Base-by-base conservation (phyloP, 2,113 vertebrate genomes). In the Chloropsis hardwickii region DNA sequence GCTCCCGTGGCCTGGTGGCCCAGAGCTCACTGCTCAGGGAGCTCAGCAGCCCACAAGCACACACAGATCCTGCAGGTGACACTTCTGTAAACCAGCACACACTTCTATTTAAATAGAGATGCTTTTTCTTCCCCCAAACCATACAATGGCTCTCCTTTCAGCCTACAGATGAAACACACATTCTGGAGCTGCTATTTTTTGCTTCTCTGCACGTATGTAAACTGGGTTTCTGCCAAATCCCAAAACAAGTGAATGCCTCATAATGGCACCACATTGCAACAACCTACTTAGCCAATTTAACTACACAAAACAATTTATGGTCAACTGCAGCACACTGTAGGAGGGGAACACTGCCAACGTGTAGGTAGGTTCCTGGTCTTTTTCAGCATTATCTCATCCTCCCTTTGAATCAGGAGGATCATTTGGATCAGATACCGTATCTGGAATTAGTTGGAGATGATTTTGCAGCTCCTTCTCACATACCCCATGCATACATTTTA, bases 161-260 rank as follows among this genome's bases (percentile, higher is more conserved):
- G 85, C 72, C 80, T 70, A 48, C 81, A 91, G 83, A 91, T 82
- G 81, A 89, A 86, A 58, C 70, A 74, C 31, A 57, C 69, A 80
- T 74, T 88, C 66, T 73, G 66, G 54, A 79, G 70, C 45, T 93
- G 88, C 2, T 76, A 88, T 86, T 94, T 96, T 96, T 88, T 73
- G 58, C 92, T 83, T 83, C 82, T 88, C 79, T 47, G 76, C 90
- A 94, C 18, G 1, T 70, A 88, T 31, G 77, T 79, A 80, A 94
- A 80, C 54, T 54, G 90, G 74, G 71, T 50, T 90, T 44, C 96
- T 86, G 92, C 93, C 93, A 96, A 90, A 93, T 60, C 72, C 82
- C 76, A 51, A 81, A 86, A 40, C 67, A 86, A 86, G 51, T 15
- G 76, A 90, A 86, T 39, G 76, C 47, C 51, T 94, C 90, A 80